Base-by-base conservation (phyloP, 1,140 invertebrate genomes). In the Cherax quadricarinatus region DNA sequence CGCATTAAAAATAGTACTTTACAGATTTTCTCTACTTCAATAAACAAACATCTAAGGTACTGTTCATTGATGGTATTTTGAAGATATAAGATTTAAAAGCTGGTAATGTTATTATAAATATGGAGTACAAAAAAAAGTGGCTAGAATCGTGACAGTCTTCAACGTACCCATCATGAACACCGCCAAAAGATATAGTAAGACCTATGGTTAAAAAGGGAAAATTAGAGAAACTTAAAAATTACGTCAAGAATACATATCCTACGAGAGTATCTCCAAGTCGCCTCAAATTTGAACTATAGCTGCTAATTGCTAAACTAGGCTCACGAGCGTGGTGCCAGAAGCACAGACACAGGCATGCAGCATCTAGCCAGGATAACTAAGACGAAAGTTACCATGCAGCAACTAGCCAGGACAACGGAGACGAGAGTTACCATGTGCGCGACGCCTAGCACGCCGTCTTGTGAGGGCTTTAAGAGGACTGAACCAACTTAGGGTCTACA, bases 401-500 rank as follows among this genome's bases (percentile, higher is more conserved):
- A 57, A 57, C 88, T 84, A 90, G 41, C 66, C 81, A 90, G 79
- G 87, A 89, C 60, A 53, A 48, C 24, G 62, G 75, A 73, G 51
- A 70, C 62, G 41, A 75, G 81, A 90, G 62, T 90, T 90, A 90
- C 88, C 88, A 90, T 89, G 80, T 90, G 88, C 51, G 81, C 80
- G 88, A 90, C 81, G 80, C 81, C 81, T 90, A 90, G 62, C 81
- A 90, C 88, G 78, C 89, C 83, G 84, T 86, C 78, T 91, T 80
- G 84, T 91, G 83, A 86, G 78, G 84, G 89, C 89, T 84, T n/a
- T 93, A 86, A 80, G 88, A 82, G 84, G 92, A 93, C 88, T 93
- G 91, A 88, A 92, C 91, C 91, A 92, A 87, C 91, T 92, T 92
- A 92, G 91, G 91, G 86, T 92, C 91, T 92, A 92, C 91, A 92